Evolutionary conservation across 2,113 vertebrate species (phyloP), one percentile per base, ranked within the genome.

Genomic region (Mesembrinibis cayennensis): DNA sequence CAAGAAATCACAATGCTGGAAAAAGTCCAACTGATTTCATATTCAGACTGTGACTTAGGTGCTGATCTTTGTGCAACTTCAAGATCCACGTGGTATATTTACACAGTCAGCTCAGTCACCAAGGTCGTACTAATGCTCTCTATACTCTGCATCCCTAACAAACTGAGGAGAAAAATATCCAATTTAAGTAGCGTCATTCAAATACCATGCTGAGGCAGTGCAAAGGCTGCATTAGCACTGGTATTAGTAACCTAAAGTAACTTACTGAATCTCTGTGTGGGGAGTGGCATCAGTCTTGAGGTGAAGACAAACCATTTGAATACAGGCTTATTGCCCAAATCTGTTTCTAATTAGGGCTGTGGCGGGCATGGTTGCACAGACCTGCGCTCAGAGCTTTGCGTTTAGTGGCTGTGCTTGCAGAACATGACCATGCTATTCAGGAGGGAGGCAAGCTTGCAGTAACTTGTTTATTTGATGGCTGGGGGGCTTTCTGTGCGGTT

Each of bases 381-480:
- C 27, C 26, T 44, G 32, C 0, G 0, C 16, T 34, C 6, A 6
- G 32, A 20, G 47, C 49, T 56, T 29, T 40, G 29, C 6, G 1
- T 47, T 17, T 40, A 40, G 67, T 26, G 30, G 16, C 55, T 47
- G 44, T 52, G 49, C 49, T 84, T 4, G 2, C 4, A 23, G 29
- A 16, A 40, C 6, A 1, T 5, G 10, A 19, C 29, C 2, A 0
- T 1, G 2, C 21, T 30, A 11, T 11, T 34, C 45, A 25, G 82
- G 62, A 65, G 26, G 15, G 44, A 72, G 77, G 45, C 10, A 45
- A 26, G 38, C 16, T 5, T 61, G 40, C 59, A 38, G n/a, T 26
- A 22, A 25, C 25, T 18, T 47, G 50, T 55, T 34, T 11, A 18
- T 81, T 32, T 66, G 53, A 10, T 62, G 72, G 12, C 78, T 40